These are phyloP conservation scores for Eupithecia centaureata DNA, from an alignment of 2,888 invertebrate species.

Conservation along the genomic window DNA sequence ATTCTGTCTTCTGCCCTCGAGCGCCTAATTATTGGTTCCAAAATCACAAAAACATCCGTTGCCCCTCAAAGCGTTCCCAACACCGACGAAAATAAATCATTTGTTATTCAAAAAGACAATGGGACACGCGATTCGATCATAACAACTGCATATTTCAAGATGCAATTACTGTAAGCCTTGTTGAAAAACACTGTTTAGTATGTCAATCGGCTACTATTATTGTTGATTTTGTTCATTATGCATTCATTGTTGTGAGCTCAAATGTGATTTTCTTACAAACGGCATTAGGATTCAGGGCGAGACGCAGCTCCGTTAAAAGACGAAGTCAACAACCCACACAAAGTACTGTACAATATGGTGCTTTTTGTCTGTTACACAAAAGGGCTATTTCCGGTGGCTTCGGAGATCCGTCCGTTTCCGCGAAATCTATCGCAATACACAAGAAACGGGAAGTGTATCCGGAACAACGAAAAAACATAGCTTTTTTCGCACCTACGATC, in stretches of 20 bases:
- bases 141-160: conserved; percentile 25
- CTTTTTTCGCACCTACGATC: conserved; percentile 63
- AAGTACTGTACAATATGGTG: conserved; percentile 52
- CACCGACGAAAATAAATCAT: conserved; percentile 28
- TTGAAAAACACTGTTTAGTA: conserved; percentile 27
- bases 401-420: conserved; percentile 72
- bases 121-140: conserved; percentile 34
- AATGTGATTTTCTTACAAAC: conserved; percentile 58
- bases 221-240: conserved; percentile 49
- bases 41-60: conserved; percentile 58
- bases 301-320: conserved; percentile 61
- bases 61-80: conserved; percentile 53
- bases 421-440: conserved; percentile 78
- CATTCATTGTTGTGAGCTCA: conserved; percentile 56
- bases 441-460: conserved; percentile 82
- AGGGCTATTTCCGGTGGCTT: conserved; percentile 76
- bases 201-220: conserved; percentile 46
- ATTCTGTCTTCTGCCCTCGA: conserved; percentile 54
- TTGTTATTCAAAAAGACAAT: conserved; percentile 33
- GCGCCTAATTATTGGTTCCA: conserved; percentile 55
- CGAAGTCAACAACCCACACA: conserved; percentile 73
- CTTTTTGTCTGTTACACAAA: conserved; percentile 76
- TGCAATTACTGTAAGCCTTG: conserved; percentile 29
- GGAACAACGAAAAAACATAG: conserved; percentile 73
- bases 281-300: conserved; percentile 60